Evolutionary conservation across 2,797 vertebrate genomes (phyloP).

Genomic region (Enteromius viviparus): DNA sequence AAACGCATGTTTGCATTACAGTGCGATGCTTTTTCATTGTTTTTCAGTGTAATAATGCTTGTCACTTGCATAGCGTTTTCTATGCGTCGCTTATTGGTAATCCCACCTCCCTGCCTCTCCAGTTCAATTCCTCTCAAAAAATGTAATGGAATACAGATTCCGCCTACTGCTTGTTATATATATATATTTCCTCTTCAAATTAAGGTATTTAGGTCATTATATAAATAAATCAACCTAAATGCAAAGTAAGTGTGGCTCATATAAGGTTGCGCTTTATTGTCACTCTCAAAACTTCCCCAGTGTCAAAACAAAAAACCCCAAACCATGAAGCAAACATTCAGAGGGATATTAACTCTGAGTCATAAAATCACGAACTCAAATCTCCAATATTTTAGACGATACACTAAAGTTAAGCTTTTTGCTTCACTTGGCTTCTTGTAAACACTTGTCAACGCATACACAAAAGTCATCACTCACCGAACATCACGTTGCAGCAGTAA

Average conservation of each 20-base stretch:
- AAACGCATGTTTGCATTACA: neutral
- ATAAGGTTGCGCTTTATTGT: constrained; percentile 4
- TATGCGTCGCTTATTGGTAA: neutral
- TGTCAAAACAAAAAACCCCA: constrained; percentile 62
- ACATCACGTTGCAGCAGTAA: constrained; percentile 6
- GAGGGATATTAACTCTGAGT: neutral
- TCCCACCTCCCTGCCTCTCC: neutral
- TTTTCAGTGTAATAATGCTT: neutral
- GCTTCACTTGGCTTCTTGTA: neutral
- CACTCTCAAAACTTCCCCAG: constrained; percentile 62
- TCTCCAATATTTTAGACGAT: neutral
- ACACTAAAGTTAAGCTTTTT: neutral
- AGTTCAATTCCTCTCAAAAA: neutral
- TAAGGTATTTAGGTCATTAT: neutral
- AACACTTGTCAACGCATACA: neutral
- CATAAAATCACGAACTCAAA: neutral
- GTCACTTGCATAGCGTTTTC: neutral
- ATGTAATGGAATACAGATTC: neutral
- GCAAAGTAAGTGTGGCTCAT: neutral
- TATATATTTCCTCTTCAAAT: too few relatives aligned
- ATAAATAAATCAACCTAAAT: neutral
- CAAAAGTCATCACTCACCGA: constrained; percentile 10
- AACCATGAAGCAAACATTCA: neutral
- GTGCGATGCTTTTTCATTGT: neutral
- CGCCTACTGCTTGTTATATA: neutral